phyloP scores from a whole-genome alignment of 2,113 vertebrate genomes.

The Pleuronectes platessa region DNA sequence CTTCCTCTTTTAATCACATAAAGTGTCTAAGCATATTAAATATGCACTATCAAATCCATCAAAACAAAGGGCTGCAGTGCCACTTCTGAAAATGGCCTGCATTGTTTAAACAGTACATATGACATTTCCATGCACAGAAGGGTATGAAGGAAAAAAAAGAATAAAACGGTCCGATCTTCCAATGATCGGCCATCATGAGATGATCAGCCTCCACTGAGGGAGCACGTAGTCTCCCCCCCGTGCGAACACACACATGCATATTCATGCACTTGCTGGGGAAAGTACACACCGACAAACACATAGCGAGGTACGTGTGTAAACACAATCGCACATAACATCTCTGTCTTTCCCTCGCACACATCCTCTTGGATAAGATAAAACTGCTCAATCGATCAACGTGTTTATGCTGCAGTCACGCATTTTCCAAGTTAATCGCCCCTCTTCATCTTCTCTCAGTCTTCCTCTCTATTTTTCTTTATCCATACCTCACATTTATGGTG shows the following conservation, averaged over 20 bases:
- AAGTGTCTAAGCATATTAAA: conserved; percentile 52
- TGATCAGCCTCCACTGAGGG: conserved; percentile 63
- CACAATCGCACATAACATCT: conserved; percentile 34
- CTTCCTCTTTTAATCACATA: conserved; percentile 42
- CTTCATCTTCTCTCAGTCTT: conserved; percentile 30
- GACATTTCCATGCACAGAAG: conserved; percentile 69
- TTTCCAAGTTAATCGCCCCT: conserved; percentile 55
- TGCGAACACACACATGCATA: conserved; percentile 54
- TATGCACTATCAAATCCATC: conserved; percentile 52
- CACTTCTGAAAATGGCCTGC: conserved; percentile 73
- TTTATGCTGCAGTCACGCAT: conserved; percentile 31
- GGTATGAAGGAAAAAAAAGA: conserved; percentile 31
- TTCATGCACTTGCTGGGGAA: conserved; percentile 37
- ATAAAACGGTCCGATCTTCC: conserved; percentile 64
- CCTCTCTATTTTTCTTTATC: neutral
- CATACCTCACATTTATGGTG: neutral
- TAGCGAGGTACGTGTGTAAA: conserved; percentile 38
- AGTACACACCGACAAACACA: conserved; percentile 32
- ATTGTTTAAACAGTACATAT: conserved; percentile 63
- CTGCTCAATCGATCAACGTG: conserved; percentile 44
- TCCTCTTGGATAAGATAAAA: conserved; percentile 11
- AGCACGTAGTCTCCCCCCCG: conserved; percentile 25
- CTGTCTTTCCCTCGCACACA: neutral
- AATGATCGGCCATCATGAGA: conserved; percentile 69
- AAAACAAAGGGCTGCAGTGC: conserved; percentile 52